Evolutionary conservation across 2,797 vertebrate genomes (phyloP), one percentile per base, ranked within the genome.

Genomic region (Atherinosoma microstoma): DNA sequence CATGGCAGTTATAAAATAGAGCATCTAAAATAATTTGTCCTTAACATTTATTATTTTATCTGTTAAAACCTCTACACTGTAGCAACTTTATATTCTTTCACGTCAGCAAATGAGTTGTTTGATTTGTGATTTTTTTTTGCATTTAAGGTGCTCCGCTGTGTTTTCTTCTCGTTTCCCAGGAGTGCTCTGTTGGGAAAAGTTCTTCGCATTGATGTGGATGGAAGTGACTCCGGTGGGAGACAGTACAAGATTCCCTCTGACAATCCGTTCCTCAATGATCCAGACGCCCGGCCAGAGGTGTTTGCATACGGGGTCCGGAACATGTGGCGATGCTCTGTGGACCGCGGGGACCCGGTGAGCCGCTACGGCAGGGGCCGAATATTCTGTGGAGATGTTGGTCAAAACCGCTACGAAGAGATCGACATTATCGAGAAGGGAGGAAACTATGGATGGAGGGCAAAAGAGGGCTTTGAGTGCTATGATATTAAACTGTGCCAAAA

Each of bases 381-480:
- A 20, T 96, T 97, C 93, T 97, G 96, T 24, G 96, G 96, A 13
- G 96, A 97, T 0, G 95, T 97, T 0, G 93, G 96, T 12, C 96
- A 98, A 84, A 97, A 96, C 87, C 93, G 93, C 29, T 96, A 94
- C 42, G 96, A 97, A 87, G 96, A 97, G 90, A 86, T 96, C 0
- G 90, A 97, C 75, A 92, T 97, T 11, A 92, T 96, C 11, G 84
- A 93, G 67, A 96, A 94, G 80, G 96, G 96, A 20, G 96, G 96
- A 29, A 98, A 97, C 90, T 96, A 96, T 0, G 94, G 96, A 54
- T 97, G 97, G 96, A 94, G 96, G 82, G 96, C 96, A 0, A 97
- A 96, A 76, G 96, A 97, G 72, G 96, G 96, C 6, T 96, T 97
- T 18, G 92, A 96, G 77, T 98, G 96, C 75, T 97, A 94, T 0